Base-by-base conservation (phyloP, 1,140 invertebrate species). In the Bombus sylvicola region DNA sequence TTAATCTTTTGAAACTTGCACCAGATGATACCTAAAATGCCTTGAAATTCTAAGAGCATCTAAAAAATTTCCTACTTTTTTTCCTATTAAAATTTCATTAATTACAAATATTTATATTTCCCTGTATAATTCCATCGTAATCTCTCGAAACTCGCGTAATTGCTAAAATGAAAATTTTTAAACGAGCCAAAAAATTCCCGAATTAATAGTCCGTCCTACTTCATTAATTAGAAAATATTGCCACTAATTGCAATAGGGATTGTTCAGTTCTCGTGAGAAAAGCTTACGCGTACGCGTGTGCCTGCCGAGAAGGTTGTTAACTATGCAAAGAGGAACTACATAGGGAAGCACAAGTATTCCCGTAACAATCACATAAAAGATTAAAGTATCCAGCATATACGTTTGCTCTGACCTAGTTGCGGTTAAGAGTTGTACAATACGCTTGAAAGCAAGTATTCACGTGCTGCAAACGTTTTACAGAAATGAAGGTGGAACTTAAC, bases 301-400 rank as follows among this genome's bases (percentile, higher is more conserved):
- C 25, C 71, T 41, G 13, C 3, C 25, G 39, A 62, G 22, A 41
- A 59, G 25, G 71, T 74, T 37, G 71, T 74, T 64, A 74, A 43
- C 31, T 64, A 82, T 62, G 53, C 53, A 62, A 12, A 28, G 31
- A 31, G 53, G 31, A 64, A 62, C 39, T 39, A 57, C 71, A 47
- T 4, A 9, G 71, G 15, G 41, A 34, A 66, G 41, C 59, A 4
- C 81, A 75, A 75, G 81, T 66, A 82, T 64, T 75, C 71, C 71
- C 81, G 57, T 82, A 82, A 82, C 81, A 82, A 82, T 82, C 81
- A 47, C 74, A 69, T 83, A 83, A 76, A 83, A 83, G 74, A 77
- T 83, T 83, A 83, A 83, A 83, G 64, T 83, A 83, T 78, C 74
- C 62, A 18, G 81, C 81, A 69, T 76, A 78, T 28, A 78, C 57